Percentiles rank a stretch among this genome's conserved stretches.
Conservation (phyloP, 2,113 vertebrate genomes). For the Sinocyclocheilus maitianheensis region DNA sequence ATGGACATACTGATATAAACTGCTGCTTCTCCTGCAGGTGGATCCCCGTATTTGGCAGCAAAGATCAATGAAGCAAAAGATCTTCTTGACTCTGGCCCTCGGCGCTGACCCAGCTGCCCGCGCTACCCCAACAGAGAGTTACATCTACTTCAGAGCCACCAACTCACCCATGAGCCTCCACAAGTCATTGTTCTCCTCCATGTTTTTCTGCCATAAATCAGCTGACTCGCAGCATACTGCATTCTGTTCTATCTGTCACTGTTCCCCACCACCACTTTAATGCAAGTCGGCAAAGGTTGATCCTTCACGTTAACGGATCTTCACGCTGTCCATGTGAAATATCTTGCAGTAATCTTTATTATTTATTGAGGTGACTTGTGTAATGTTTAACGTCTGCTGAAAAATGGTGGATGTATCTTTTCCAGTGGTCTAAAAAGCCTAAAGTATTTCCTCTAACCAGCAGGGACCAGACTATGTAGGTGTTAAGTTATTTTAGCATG, state of each 20-base stretch:
- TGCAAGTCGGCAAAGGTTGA: not conserved
- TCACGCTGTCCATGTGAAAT: constrained; percentile 5
- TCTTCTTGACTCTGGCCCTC: constrained; percentile 77
- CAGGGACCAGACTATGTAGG: not conserved
- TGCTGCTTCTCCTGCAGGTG: constrained; percentile 70
- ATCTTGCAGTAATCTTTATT: not conserved
- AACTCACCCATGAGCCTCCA: constrained; percentile 1
- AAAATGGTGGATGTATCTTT: not conserved
- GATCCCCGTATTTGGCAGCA: constrained; percentile 83
- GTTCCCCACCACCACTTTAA: not conserved
- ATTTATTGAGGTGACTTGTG: constrained; percentile 2
- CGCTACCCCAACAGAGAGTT: constrained; percentile 4
- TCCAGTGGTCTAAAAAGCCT: not conserved
- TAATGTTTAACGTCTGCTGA: not conserved
- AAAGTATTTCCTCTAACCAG: not conserved
- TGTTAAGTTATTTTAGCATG: constrained; percentile 29
- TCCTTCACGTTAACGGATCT: constrained; percentile 15
- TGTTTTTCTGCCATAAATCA: constrained; percentile 20
- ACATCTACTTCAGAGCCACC: constrained; percentile 18
- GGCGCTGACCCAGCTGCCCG: constrained; percentile 65
- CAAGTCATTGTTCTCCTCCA: not conserved
- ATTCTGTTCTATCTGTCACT: not conserved
- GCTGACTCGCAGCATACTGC: not conserved
- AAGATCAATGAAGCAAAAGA: constrained; percentile 91
- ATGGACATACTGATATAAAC: constrained; percentile 6